Evolutionary conservation across 2,113 vertebrate genomes (phyloP), one percentile per base, ranked within the genome.

Genomic region (Eubucco bourcierii): DNA sequence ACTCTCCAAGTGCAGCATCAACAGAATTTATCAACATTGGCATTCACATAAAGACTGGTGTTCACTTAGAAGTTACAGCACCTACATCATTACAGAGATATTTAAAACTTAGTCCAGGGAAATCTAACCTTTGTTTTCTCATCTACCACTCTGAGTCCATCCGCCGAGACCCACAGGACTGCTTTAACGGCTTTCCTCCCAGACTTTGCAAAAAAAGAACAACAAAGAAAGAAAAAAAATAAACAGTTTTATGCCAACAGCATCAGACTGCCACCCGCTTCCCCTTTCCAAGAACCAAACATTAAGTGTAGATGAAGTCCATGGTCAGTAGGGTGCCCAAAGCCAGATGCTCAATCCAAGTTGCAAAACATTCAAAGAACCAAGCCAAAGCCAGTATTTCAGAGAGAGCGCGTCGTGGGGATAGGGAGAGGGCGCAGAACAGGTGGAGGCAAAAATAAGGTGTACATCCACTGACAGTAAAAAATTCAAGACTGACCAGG

Each of bases 111-210:
- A 52, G 33, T 60, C 47, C 65, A 67, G 29, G 53, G 79, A 94
- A 92, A 56, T 87, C 97, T 97, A 98, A 99, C 99, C 99, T 99
- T 99, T 77, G 99, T 99, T 98, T 99, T 99, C 96, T 99, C 99
- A 91, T 99, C 99, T 84, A 99, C 99, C 31, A 99, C 99, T 78
- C 99, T 97, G 79, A 99, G 98, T 94, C 99, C 99, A 85, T 99
- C 99, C 33, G 99, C 99, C 2, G 99, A 99, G 77, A 99, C 99
- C 99, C 99, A 99, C 73, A 99, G 96, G 94, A 99, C 98, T 7
- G 99, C 99, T 72, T 99, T 99, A 89, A 99, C 98, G 2, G 99
- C 98, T 94, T 99, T 99, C 98, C 99, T 99, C 92, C 99, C 99
- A 61, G 98, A 98, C 99, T 99, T 98, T 80, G 61, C 95, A 90